Conservation (phyloP, 2,888 invertebrate species). For the Catocala sponsa region DNA sequence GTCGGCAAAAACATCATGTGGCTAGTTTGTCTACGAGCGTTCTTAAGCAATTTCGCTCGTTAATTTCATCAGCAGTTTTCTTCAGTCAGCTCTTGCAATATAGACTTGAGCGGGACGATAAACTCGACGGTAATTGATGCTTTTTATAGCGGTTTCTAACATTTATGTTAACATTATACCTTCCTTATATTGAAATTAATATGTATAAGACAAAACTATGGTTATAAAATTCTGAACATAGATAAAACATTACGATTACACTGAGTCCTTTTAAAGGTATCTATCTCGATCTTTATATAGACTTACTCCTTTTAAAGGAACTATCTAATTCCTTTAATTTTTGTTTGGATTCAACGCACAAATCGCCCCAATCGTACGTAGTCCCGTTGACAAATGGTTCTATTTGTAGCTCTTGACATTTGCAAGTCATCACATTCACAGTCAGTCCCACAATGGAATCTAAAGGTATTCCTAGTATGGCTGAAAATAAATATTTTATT, state of each 20-base stretch:
- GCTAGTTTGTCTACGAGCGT: constrained; percentile 2
- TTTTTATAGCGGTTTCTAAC: constrained; percentile 11
- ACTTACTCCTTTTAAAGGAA: too few species aligned
- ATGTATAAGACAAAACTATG: neutral
- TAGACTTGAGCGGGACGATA: constrained; percentile 7
- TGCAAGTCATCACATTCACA: too few species aligned
- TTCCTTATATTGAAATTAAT: neutral
- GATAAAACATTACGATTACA: neutral
- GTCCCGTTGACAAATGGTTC: too few species aligned
- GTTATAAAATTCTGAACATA: neutral
- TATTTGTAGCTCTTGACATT: too few species aligned
- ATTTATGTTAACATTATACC: constrained; percentile 1
- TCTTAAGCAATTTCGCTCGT: constrained; percentile 9
- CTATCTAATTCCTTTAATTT: too few species aligned
- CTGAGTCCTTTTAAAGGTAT: too few species aligned
- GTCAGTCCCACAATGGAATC: too few species aligned
- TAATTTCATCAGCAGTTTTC: constrained; percentile 14
- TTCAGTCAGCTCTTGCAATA: constrained; percentile 8
- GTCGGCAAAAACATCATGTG: constrained; percentile 1
- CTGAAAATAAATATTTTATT: too few species aligned
- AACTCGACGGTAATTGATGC: constrained; percentile 3
- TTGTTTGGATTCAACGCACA: too few species aligned
- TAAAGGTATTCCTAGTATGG: too few species aligned
- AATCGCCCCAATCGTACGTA: too few species aligned
- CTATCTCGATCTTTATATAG: too few species aligned